Conservation (phyloP, 2,888 invertebrate species). For the Conistra vaccinii region DNA sequence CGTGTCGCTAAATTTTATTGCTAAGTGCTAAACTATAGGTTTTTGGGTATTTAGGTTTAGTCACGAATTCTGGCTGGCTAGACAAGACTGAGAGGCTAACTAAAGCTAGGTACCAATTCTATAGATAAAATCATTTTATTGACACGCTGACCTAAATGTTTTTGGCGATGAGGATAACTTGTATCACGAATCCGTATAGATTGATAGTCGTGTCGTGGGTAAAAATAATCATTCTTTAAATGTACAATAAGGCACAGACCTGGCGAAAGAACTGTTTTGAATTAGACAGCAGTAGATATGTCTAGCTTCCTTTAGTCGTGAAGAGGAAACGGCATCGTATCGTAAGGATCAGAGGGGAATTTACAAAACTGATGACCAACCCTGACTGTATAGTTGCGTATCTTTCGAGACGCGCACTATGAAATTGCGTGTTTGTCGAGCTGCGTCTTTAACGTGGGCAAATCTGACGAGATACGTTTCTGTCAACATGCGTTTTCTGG, state of each 20-base stretch:
- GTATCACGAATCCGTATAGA: slow-evolving; percentile 11
- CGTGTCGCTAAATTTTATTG: slow-evolving; percentile 32
- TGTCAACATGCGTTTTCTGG: too few species aligned
- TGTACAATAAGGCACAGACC: not conserved
- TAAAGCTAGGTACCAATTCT: not conserved
- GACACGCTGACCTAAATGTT: slow-evolving; percentile 14
- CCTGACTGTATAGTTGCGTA: too few species aligned
- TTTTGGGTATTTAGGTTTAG: slow-evolving; percentile 20
- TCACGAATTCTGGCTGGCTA: slow-evolving; percentile 26
- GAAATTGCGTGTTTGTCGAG: too few species aligned
- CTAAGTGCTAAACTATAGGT: slow-evolving; percentile 37
- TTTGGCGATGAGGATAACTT: not conserved
- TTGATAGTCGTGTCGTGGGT: not conserved
- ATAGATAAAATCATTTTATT: not conserved
- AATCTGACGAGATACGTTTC: too few species aligned
- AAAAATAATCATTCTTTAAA: not conserved
- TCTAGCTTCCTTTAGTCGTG: too few species aligned
- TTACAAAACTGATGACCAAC: not conserved
- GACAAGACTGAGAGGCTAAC: not conserved
- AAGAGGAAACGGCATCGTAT: not conserved
- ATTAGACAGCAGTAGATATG: too few species aligned
- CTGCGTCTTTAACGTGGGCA: too few species aligned
- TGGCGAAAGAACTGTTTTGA: too few species aligned
- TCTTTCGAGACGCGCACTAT: too few species aligned
- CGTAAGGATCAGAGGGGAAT: not conserved